A percentile compares a stretch with the other conserved stretches of the same genome.
phyloP scores from a whole-genome alignment of 2,888 invertebrate species.

The Trypoxylon attenuatum region DNA sequence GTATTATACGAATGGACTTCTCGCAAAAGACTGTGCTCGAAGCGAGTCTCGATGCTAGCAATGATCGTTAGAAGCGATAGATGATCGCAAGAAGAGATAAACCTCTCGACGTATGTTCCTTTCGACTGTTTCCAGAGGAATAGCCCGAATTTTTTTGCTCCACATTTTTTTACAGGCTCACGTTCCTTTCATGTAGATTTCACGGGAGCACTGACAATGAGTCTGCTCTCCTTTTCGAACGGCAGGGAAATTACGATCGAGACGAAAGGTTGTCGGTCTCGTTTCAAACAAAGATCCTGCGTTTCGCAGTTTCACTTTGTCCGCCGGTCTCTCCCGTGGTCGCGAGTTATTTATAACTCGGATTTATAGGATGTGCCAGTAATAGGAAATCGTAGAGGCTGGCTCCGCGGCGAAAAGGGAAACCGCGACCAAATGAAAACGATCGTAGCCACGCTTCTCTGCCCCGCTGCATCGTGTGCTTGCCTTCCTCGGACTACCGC shows the following conservation, averaged over 20 bases:
- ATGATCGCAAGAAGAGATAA: no score
- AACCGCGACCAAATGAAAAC: not conserved
- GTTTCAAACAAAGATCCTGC: not conserved
- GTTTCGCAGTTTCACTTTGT: not conserved
- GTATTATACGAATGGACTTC: not conserved
- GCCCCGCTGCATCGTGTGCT: not conserved
- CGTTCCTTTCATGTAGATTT: not conserved
- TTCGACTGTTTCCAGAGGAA: constrained; percentile 23
- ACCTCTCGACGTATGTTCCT: no score
- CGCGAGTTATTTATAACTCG: no score
- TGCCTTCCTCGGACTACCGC: not conserved
- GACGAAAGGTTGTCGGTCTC: not conserved
- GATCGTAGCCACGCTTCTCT: not conserved
- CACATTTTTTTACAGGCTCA: constrained; percentile 11
- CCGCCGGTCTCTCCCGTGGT: not conserved
- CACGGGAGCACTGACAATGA: not conserved
- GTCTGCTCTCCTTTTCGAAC: not conserved
- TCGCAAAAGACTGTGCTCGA: not conserved
- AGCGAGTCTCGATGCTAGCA: no score
- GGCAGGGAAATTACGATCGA: no score
- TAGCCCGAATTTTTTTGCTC: constrained; percentile 10
- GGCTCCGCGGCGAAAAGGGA: not conserved
- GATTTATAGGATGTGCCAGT: no score
- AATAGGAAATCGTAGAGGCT: not conserved
- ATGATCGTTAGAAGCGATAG: no score